phyloP scores from a whole-genome alignment of 2,888 invertebrate species.

The Sphaerophoria taeniata region DNA sequence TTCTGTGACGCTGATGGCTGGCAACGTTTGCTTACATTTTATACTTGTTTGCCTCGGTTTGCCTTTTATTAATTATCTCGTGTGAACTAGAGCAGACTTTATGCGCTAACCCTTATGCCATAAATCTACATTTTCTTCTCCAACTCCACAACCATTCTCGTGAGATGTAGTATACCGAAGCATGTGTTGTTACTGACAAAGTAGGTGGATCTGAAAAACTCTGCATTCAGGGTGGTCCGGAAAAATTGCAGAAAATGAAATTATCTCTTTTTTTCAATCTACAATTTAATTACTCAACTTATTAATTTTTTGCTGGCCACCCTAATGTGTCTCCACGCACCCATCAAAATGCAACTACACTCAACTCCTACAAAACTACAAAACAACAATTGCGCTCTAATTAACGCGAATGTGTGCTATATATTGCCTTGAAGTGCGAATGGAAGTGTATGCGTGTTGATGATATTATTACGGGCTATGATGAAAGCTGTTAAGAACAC shows the following conservation, averaged over 20 bases:
- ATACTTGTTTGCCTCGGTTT: slow-evolving; percentile 65
- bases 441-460: background rate
- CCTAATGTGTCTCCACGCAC: slow-evolving; percentile 18
- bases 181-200: slow-evolving; percentile 13
- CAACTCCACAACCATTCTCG: slow-evolving; percentile 15
- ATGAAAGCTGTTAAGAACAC: slow-evolving; percentile 70
- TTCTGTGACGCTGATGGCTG: slow-evolving; percentile 38
- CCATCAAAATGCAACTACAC: slow-evolving; percentile 64
- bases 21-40: slow-evolving; percentile 17
- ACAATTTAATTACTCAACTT: too few relatives aligned
- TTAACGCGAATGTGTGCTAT: slow-evolving; percentile 72
- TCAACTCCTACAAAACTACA: slow-evolving; percentile 5
- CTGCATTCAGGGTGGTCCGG: background rate
- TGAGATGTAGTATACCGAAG: slow-evolving; percentile 55
- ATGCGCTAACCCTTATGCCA: slow-evolving; percentile 68
- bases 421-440: background rate
- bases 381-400: slow-evolving; percentile 65
- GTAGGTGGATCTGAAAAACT: slow-evolving; percentile 1
- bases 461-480: slow-evolving; percentile 63
- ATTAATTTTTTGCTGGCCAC: background rate
- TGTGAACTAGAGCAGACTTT: slow-evolving; percentile 74
- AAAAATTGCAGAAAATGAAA: too few relatives aligned
- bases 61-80: slow-evolving; percentile 74
- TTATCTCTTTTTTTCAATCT: too few relatives aligned
- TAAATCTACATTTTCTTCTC: slow-evolving; percentile 35